Percentiles rank a stretch among this genome's conserved stretches.
These are phyloP conservation scores for Neostethus bicornis DNA, from an alignment of 2,797 vertebrate species.

Conservation along the genomic window DNA sequence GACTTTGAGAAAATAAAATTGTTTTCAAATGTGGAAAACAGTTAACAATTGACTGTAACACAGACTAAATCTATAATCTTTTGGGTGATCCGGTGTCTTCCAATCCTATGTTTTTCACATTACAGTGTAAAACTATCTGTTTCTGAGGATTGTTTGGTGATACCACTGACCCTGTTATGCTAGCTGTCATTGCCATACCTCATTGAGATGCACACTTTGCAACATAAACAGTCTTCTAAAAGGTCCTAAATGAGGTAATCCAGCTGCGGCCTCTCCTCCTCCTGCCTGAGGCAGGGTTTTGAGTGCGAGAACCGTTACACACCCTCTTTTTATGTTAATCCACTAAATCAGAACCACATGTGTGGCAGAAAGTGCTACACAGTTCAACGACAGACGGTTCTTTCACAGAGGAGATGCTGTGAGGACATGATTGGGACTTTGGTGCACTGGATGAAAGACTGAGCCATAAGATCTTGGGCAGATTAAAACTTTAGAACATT, in stretches of 20 bases:
- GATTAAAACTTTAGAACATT: conserved; percentile 45
- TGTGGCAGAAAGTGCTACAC: conserved; percentile 63
- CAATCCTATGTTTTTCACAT: conserved; percentile 2
- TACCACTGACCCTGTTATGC: conserved; percentile 56
- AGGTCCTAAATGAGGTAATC: conserved; percentile 81
- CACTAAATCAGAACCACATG: conserved; percentile 85
- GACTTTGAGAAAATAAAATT: not conserved
- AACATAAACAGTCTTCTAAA: conserved; percentile 82
- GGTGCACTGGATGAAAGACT: conserved; percentile 30
- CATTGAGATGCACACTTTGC: conserved; percentile 78
- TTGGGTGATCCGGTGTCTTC: not conserved
- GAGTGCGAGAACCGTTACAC: conserved; percentile 77
- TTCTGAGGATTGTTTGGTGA: conserved; percentile 50
- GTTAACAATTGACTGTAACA: not conserved
- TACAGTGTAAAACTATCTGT: conserved; percentile 28
- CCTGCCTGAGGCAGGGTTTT: conserved; percentile 68
- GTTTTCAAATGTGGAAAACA: not conserved
- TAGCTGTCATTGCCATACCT: conserved; percentile 59
- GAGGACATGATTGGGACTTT: conserved; percentile 44
- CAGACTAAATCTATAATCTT: conserved; percentile 15
- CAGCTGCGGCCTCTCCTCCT: conserved; percentile 67
- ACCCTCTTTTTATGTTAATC: conserved; percentile 85
- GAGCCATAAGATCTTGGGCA: conserved; percentile 30
- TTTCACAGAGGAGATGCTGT: conserved; percentile 63
- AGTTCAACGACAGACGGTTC: conserved; percentile 64